Evolutionary conservation across 2,888 invertebrate species (phyloP).

Genomic region (Tinea semifulvella): DNA sequence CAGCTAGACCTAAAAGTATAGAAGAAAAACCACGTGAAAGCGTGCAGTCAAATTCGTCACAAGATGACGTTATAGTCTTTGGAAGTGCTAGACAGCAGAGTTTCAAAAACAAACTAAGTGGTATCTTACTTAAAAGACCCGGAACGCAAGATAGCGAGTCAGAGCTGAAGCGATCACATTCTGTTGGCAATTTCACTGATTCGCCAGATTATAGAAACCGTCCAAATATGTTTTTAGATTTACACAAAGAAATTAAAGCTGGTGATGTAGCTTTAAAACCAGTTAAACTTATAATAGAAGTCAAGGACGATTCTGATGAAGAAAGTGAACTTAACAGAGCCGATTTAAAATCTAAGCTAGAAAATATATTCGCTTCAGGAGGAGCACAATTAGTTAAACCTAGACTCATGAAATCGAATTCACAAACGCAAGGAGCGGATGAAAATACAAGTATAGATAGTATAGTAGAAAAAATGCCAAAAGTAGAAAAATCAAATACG

Average conservation of each 20-base stretch:
- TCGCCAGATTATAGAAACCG: constrained; percentile 29
- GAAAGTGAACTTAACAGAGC: constrained; percentile 40
- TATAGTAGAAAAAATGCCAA: constrained; percentile 36
- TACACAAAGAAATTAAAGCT: constrained; percentile 45
- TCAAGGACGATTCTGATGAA: constrained; percentile 21
- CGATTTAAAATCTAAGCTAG: constrained; percentile 52
- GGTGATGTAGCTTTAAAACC: constrained; percentile 34
- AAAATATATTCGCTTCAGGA: constrained; percentile 45
- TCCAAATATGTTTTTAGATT: constrained; percentile 36
- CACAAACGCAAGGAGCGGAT: constrained; percentile 47
- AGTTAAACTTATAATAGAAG: constrained; percentile 26
- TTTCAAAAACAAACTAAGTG: constrained; percentile 53
- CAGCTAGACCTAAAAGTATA: constrained; percentile 24
- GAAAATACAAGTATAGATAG: constrained; percentile 45
- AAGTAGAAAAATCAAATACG: constrained; percentile 55
- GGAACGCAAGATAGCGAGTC: constrained; percentile 31
- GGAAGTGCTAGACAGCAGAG: constrained; percentile 43
- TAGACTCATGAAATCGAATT: constrained; percentile 43
- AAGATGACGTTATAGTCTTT: constrained; percentile 39
- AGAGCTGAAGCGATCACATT: constrained; percentile 43
- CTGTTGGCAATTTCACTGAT: constrained; percentile 41
- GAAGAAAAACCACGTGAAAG: constrained; percentile 35
- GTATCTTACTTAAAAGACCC: constrained; percentile 23
- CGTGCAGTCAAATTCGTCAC: constrained; percentile 33
- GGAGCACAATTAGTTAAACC: constrained; percentile 42